Percentiles rank a stretch among this genome's conserved stretches.
Evolutionary conservation across 2,797 vertebrate species (phyloP).

Genomic region (Gallinago solitaria): DNA sequence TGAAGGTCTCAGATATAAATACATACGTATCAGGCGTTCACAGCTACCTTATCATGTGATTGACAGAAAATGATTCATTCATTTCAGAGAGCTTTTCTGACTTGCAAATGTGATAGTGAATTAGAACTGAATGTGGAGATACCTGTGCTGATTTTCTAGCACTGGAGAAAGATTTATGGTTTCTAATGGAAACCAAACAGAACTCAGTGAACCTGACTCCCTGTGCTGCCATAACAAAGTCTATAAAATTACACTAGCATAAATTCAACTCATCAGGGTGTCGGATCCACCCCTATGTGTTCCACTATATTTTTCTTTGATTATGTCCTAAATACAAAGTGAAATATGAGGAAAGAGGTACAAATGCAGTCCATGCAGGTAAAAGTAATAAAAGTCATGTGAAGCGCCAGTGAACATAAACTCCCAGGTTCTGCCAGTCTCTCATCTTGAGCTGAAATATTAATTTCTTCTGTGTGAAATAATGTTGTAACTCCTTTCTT

Average conservation of each 20-base stretch:
- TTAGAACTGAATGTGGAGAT: neutral
- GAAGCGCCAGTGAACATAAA: neutral
- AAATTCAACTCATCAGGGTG: neutral
- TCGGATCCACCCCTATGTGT: neutral
- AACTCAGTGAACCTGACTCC: neutral
- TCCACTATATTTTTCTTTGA: neutral
- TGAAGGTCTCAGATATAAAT: constrained; percentile 13
- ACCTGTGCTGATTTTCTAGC: constrained; percentile 2
- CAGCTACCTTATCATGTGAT: constrained; percentile 30
- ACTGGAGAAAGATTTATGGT: neutral
- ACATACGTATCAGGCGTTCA: neutral
- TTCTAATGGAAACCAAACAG: constrained; percentile 39
- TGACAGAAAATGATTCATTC: constrained; percentile 58
- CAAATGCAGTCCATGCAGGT: neutral
- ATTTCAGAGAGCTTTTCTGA: constrained; percentile 33
- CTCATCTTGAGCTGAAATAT: neutral
- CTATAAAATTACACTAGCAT: neutral
- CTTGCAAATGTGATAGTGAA: constrained; percentile 39
- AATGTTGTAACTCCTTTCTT: neutral
- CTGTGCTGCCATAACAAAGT: neutral
- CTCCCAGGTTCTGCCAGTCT: neutral
- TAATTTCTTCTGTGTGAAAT: neutral
- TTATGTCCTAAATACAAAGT: neutral
- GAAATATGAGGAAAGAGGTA: neutral
- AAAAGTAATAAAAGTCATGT: neutral